Evolutionary conservation across 1,140 invertebrate genomes (phyloP), one percentile per base, ranked within the genome.

Genomic region (Drosophila triauraria): DNA sequence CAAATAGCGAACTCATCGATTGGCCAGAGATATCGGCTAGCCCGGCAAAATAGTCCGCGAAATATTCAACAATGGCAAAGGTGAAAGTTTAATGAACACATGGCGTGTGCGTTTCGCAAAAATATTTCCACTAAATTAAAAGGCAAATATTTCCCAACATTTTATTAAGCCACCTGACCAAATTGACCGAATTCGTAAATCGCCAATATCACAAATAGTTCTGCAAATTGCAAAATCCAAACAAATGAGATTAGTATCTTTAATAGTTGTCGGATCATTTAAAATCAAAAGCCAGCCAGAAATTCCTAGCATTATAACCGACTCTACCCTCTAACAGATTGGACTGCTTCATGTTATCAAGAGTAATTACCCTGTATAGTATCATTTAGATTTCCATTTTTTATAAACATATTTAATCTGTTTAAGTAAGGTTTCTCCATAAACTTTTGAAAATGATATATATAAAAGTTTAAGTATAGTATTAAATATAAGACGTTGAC

Each of bases 71-170:
- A 72, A 46, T 43, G 61, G 15, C 35, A 56, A 85, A 90, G 81
- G 85, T 85, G 62, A 88, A 88, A 90, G 85, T 81, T 90, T 90
- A 88, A 90, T 90, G 81, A 78, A 90, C 70, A 85, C 67, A 78
- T 90, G 67, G 85, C 85, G 81, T 90, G 75, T 74, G 75, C 74
- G 51, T 78, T 32, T 59, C 15, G 40, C 47, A 56, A 47, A 17
- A 27, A 30, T 32, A 13, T 61, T 43, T 54, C 25, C 59, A 64
- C 64, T 50, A 43, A 60, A 58, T 59, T 43, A 75, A 74, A 59
- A 58, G 46, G 71, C 27, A 56, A 76, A 76, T 70, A 63, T 57
- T 64, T 40, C 59, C 38, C 13, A 9, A 71, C 65, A 30, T 38
- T 64, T 48, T 17, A 69, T 65, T 9, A 30, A 12, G 62, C 43